These are phyloP conservation scores for Charanyca ferruginea DNA, from an alignment of 2,888 invertebrate species.

Conservation along the genomic window DNA sequence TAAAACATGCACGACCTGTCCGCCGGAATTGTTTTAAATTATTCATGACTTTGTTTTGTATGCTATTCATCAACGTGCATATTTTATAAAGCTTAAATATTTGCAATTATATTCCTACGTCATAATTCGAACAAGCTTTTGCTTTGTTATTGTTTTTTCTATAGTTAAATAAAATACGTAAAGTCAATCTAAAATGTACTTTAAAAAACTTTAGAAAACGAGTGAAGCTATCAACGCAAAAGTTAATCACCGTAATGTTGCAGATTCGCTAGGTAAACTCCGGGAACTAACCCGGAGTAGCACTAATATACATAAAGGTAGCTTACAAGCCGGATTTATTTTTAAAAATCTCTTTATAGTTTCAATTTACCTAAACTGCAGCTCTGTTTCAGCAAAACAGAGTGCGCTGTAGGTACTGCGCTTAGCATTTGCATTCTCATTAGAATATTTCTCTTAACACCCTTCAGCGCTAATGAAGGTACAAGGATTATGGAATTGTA, in stretches of 20 bases:
- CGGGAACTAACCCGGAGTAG: constrained; percentile 13
- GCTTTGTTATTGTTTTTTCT: constrained; percentile 2
- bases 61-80: constrained; percentile 52
- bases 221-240: constrained; percentile 24
- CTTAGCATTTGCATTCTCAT: constrained; percentile 76
- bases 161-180: constrained; percentile 8
- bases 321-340: constrained; percentile 52
- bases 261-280: constrained; percentile 19
- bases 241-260: constrained; percentile 31
- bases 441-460: constrained; percentile 74
- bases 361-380: constrained; percentile 68
- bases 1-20: constrained; percentile 42
- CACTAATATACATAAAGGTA: constrained; percentile 30
- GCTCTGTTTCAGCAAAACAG: constrained; percentile 60
- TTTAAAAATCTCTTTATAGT: constrained; percentile 56
- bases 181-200: constrained; percentile 16
- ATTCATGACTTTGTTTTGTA: constrained; percentile 48
- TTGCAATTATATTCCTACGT: constrained; percentile 6
- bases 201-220: constrained; percentile 21
- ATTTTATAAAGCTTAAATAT: constrained; percentile 40
- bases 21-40: constrained; percentile 52
- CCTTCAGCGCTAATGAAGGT: constrained; percentile 50
- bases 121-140: constrained; percentile 32
- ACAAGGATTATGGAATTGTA: constrained; percentile 46
- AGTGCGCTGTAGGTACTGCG: constrained; percentile 72